Percentiles rank a stretch among this genome's conserved stretches.
These are phyloP conservation scores for Apistogramma diplotaenia DNA, from an alignment of 2,113 vertebrate genomes.

Conservation along the genomic window DNA sequence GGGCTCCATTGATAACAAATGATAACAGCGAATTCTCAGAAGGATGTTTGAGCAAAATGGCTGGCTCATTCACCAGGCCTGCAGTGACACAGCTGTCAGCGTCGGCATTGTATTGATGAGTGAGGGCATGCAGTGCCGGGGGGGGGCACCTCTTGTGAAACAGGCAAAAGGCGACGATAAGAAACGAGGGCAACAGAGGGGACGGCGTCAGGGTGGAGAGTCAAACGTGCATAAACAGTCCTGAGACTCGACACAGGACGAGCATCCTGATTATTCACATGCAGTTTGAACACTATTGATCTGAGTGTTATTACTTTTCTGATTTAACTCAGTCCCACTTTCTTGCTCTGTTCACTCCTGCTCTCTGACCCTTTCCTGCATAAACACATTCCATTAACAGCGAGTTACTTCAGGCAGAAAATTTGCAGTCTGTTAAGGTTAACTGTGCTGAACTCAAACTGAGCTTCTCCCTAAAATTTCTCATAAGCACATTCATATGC, in stretches of 20 bases:
- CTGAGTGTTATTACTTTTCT: background rate
- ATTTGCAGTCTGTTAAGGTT: conserved; percentile 4
- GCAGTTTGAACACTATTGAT: background rate
- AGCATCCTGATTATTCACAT: background rate
- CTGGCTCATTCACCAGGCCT: background rate
- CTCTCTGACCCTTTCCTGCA: conserved; percentile 21
- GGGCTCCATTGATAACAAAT: conserved; percentile 26
- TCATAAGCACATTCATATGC: conserved; percentile 18
- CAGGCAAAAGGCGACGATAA: background rate
- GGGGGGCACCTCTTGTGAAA: background rate
- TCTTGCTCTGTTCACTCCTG: background rate
- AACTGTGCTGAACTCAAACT: conserved; percentile 31
- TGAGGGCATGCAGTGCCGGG: background rate
- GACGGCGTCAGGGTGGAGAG: background rate
- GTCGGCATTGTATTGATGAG: background rate
- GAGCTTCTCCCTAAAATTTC: conserved; percentile 7
- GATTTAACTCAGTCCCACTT: background rate
- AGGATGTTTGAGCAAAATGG: conserved; percentile 14
- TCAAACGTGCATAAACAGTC: background rate
- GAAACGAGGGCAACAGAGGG: background rate
- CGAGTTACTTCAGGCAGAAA: conserved; percentile 15
- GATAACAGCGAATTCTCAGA: conserved; percentile 33
- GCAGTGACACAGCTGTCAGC: conserved; percentile 3
- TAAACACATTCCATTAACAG: conserved; percentile 33
- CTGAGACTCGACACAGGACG: background rate